These are phyloP conservation scores for Megaleporinus macrocephalus DNA, from an alignment of 2,113 vertebrate species.

Conservation along the genomic window DNA sequence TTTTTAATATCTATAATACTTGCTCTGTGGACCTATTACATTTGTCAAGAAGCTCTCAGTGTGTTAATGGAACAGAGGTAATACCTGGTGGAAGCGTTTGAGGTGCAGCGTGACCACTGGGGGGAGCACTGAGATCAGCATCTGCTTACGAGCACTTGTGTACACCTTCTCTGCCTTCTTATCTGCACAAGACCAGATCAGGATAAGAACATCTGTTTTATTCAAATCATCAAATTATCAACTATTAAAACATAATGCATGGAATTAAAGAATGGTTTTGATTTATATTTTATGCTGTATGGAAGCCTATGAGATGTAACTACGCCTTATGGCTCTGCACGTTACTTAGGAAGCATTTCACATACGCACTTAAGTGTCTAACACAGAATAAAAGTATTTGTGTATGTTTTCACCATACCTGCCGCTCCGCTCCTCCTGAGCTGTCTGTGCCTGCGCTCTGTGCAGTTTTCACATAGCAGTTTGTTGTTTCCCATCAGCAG, in stretches of 20 bases:
- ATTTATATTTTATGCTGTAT: too few relatives aligned
- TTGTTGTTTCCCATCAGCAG: constrained; percentile 98
- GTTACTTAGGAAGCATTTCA: too few relatives aligned
- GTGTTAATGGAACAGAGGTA: background rate
- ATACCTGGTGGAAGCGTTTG: constrained; percentile 96
- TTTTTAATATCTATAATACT: background rate
- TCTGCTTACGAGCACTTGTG: constrained; percentile 94
- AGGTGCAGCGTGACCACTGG: constrained; percentile 93
- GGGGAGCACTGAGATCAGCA: constrained; percentile 92
- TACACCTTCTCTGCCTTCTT: constrained; percentile 89
- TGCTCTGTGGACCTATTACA: background rate
- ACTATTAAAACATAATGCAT: too few relatives aligned
- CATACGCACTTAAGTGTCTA: too few relatives aligned
- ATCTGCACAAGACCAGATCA: constrained; percentile 71
- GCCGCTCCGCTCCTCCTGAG: constrained; percentile 77
- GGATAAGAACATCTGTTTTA: too few relatives aligned
- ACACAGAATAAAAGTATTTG: too few relatives aligned
- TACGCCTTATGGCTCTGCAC: too few relatives aligned
- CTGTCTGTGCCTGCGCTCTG: constrained; percentile 82
- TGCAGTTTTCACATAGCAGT: constrained; percentile 94
- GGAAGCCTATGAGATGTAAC: too few relatives aligned
- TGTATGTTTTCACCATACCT: constrained; percentile 72
- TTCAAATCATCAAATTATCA: too few relatives aligned
- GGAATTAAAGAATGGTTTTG: too few relatives aligned
- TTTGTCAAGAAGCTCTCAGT: background rate